Conservation (phyloP, 2,888 invertebrate species). For the Lasioglossum calceatum region DNA sequence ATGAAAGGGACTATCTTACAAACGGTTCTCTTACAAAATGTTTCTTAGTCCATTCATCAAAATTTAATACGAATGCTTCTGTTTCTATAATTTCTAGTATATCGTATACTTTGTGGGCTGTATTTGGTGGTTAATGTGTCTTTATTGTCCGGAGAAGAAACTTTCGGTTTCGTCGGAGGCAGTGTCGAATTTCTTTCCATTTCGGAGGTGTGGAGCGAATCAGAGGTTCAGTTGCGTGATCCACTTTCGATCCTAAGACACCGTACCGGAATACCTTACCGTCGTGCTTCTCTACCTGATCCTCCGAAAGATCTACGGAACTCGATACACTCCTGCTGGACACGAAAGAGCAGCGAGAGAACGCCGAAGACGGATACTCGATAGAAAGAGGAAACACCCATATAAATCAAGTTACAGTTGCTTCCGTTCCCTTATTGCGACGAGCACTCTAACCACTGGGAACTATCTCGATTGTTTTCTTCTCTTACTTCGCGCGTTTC, state of each 20-base stretch:
- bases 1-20: too few species aligned
- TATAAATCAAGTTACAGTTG: conserved; percentile 77
- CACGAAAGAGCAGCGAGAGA: conserved; percentile 64
- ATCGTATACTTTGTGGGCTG: background rate
- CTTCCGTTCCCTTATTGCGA: conserved; percentile 68
- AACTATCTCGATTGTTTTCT: conserved; percentile 60
- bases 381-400: conserved; percentile 72
- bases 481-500: conserved; percentile 51
- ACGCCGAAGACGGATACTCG: conserved; percentile 55
- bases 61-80: too few species aligned
- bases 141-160: background rate
- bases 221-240: conserved; percentile 35
- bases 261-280: conserved; percentile 46
- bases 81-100: background rate
- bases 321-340: conserved; percentile 61
- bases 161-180: background rate
- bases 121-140: background rate
- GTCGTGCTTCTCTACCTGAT: conserved; percentile 57
- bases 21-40: too few species aligned
- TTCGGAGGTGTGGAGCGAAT: conserved; percentile 1
- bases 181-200: background rate
- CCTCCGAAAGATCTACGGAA: conserved; percentile 58
- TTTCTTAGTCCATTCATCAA: too few species aligned
- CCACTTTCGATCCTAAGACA: conserved; percentile 35
- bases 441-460: conserved; percentile 64